Percentiles rank a stretch among this genome's conserved stretches.
Conservation (phyloP, 2,113 vertebrate genomes). For the Tragelaphus scriptus region DNA sequence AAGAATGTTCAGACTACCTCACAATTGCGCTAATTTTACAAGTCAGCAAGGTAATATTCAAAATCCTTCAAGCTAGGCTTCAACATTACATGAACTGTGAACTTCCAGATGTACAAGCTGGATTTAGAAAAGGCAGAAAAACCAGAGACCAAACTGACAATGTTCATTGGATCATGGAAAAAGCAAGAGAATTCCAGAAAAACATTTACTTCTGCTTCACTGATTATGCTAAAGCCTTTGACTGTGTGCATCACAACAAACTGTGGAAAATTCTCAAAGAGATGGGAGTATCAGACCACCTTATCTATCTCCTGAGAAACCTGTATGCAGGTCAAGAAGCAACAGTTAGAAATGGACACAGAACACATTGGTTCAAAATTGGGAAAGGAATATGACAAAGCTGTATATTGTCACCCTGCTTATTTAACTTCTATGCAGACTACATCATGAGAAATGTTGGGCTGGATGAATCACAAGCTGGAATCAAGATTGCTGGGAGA, state of each 20-base stretch:
- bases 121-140: not conserved
- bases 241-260: not conserved
- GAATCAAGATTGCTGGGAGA: not conserved
- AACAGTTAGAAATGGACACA: not conserved
- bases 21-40: not conserved
- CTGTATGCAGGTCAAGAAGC: not conserved
- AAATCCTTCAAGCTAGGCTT: not conserved
- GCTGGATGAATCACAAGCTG: not conserved
- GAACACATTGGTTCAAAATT: not conserved
- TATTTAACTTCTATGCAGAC: not conserved
- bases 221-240: not conserved
- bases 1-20: not conserved
- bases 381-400: not conserved
- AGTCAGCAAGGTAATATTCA: not conserved
- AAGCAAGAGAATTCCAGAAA: not conserved
- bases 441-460: not conserved
- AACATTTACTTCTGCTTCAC: not conserved
- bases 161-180: not conserved
- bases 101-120: not conserved
- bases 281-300: not conserved
- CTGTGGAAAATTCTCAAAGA: not conserved
- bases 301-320: not conserved
- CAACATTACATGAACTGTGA: not conserved
- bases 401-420: not conserved
- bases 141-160: not conserved